These are phyloP conservation scores for Ornithoptera priamus DNA, from an alignment of 2,888 invertebrate genomes.

Conservation along the genomic window DNA sequence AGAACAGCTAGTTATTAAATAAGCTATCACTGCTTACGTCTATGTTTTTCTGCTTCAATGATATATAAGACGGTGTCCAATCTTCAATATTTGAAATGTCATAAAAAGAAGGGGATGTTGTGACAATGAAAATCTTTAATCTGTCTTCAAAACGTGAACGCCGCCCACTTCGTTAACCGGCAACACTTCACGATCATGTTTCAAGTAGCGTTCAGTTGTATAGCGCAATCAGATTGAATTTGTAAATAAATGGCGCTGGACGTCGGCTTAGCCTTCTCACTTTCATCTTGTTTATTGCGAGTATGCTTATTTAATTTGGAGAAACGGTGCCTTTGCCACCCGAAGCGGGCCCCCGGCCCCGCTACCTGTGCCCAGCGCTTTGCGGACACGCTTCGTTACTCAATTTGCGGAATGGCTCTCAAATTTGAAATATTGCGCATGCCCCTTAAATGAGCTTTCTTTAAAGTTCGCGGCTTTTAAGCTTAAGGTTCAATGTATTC, in stretches of 20 bases:
- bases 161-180: neutral
- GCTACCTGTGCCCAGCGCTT: slow-evolving; percentile 44
- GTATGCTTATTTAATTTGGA: slow-evolving; percentile 26
- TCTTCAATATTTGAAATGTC: too few relatives aligned
- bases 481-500: slow-evolving; percentile 15
- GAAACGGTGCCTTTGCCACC: slow-evolving; percentile 45
- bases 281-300: slow-evolving; percentile 30
- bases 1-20: too few relatives aligned
- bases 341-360: slow-evolving; percentile 39
- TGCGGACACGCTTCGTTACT: slow-evolving; percentile 66
- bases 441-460: slow-evolving; percentile 34
- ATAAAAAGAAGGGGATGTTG: too few relatives aligned
- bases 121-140: neutral
- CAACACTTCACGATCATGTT: slow-evolving; percentile 1
- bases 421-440: slow-evolving; percentile 65
- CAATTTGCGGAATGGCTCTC: slow-evolving; percentile 62
- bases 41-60: too few relatives aligned
- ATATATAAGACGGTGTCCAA: too few relatives aligned
- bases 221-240: slow-evolving; percentile 18
- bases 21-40: too few relatives aligned
- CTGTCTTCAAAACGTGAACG: neutral
- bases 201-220: slow-evolving; percentile 11
- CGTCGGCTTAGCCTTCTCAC: slow-evolving; percentile 28
- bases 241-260: slow-evolving; percentile 22
- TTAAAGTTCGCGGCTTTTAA: slow-evolving; percentile 22